phyloP scores from a whole-genome alignment of 2,888 invertebrate species.

The Toxonevra muliebris region DNA sequence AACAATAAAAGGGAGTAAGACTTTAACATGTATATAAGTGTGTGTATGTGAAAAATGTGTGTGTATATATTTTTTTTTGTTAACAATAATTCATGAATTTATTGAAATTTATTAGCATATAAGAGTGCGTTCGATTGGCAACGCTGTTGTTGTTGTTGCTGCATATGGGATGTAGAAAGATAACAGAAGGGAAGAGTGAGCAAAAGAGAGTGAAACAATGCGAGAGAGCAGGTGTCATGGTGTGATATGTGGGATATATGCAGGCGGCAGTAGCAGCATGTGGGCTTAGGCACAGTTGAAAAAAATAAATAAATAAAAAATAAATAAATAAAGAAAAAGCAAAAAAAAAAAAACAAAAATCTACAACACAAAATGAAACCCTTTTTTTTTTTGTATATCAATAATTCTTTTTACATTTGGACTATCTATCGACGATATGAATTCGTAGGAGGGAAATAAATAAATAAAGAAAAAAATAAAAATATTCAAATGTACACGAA shows the following conservation, averaged over 20 bases:
- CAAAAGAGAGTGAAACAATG: too few relatives aligned
- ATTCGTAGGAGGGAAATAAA: slow-evolving; percentile 1
- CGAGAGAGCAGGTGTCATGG: too few relatives aligned
- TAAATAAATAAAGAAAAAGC: too few relatives aligned
- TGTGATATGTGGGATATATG: neutral
- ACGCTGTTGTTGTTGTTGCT: too few relatives aligned
- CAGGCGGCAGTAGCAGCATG: neutral
- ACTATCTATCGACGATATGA: neutral
- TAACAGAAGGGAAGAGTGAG: too few relatives aligned
- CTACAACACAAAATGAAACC: neutral
- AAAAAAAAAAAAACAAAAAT: too few relatives aligned
- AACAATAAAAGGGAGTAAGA: neutral
- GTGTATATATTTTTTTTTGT: neutral
- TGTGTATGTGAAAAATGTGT: neutral
- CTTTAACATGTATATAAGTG: neutral
- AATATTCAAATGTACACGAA: neutral
- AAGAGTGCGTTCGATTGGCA: neutral
- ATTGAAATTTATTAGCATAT: slow-evolving; percentile 3
- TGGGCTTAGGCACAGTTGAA: neutral
- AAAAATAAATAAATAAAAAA: too few relatives aligned
- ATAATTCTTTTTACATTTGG: neutral
- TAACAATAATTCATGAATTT: slow-evolving; percentile 4
- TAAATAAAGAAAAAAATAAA: neutral
- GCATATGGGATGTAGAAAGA: too few relatives aligned
- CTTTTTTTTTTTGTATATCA: neutral